Evolutionary conservation across 2,113 vertebrate genomes (phyloP).

Genomic region (Pelodiscus sinensis): DNA sequence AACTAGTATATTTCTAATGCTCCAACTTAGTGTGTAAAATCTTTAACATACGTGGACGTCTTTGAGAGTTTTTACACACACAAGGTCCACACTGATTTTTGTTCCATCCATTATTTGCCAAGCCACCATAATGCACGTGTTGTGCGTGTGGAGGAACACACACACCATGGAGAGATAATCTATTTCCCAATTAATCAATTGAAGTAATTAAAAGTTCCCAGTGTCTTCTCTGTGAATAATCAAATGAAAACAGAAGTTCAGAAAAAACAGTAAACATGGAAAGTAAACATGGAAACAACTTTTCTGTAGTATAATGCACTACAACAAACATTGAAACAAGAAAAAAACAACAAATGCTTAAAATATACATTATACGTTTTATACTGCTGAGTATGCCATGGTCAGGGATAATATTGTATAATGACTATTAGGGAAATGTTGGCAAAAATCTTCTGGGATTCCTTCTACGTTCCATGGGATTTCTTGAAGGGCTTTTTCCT

Average conservation of each 20-base stretch:
- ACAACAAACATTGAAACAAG: neutral
- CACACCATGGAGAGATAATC: fast-evolving
- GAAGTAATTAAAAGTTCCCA: neutral
- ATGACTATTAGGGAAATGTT: neutral
- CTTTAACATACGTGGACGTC: too few species aligned
- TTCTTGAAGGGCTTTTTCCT: fast-evolving
- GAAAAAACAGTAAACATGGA: neutral
- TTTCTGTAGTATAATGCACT: neutral
- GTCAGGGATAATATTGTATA: neutral
- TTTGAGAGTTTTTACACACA: too few species aligned
- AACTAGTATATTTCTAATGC: neutral
- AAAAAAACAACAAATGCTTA: neutral
- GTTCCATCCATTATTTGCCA: fast-evolving
- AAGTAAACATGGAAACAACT: neutral
- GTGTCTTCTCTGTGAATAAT: neutral
- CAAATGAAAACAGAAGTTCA: neutral
- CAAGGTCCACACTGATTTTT: neutral
- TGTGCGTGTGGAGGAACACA: too few species aligned
- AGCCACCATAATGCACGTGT: neutral
- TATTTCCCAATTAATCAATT: fast-evolving
- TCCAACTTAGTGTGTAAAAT: neutral
- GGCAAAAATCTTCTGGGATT: fast-evolving
- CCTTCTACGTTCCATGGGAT: fast-evolving
- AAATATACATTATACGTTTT: neutral
- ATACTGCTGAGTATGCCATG: fast-evolving